Base-by-base conservation (phyloP, 2,113 vertebrate species). In the Ornithorhynchus anatinus region DNA sequence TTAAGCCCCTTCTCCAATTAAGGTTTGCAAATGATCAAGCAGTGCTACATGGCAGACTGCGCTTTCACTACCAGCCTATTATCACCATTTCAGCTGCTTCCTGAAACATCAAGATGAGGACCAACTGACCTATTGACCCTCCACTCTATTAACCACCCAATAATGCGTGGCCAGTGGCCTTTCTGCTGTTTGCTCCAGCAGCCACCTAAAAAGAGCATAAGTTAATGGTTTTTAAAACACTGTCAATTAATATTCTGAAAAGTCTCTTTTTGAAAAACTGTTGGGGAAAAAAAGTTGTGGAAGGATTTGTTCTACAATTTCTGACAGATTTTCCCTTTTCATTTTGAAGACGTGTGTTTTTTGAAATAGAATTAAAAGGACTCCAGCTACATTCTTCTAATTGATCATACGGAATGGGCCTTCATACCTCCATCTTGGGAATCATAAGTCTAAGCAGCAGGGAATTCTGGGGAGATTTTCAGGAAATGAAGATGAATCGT, bases 11-110 rank as follows among this genome's bases (percentile, higher is more conserved):
- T 40, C 70, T 73, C 70, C 38, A n/a, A 78, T 19, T 77, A 52
- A 60, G 47, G 47, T 4, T 56, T 63, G 39, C 72, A 75, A 72
- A 78, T 73, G 72, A 63, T 68, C 50, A 61, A 72, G 60, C 66
- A 45, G 45, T 4, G 22, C 12, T 50, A 13, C 39, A 11, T 50
- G 52, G 25, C 23, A 4, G 1, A 23, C 71, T 68, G 13, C 73
- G 39, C 42, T 79, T 73, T n/a, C n/a, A n/a, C n/a, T 78, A 53
- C 25, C 72, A 73, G 33, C 45, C 67, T 73, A 75, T 80, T 67
- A 22, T 31, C 54, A 42, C 29, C 61, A 51, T 27, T 62, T 80
- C 58, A 74, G 50, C 36, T 69, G 35, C 53, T 52, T 62, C 47
- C 3, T 32, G 56, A 27, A 36, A 12, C 40, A 43, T 58, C 59